Conservation (phyloP, 2,888 invertebrate species). For the Helobdella robusta region DNA sequence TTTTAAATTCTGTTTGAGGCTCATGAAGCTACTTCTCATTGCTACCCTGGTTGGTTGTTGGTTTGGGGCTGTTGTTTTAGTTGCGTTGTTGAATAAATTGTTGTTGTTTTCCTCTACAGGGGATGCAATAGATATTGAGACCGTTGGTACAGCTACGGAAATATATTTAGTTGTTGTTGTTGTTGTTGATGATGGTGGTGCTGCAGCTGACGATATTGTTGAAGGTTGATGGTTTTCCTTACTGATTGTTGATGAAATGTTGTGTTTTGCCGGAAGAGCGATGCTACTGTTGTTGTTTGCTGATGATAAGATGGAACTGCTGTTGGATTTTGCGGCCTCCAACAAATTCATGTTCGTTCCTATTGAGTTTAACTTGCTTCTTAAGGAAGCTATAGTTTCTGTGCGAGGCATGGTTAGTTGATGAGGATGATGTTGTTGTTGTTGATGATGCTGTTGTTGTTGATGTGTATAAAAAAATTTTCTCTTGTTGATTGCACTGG, state of each 20-base stretch:
- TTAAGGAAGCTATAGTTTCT: slow-evolving; percentile 26
- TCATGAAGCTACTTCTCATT: slow-evolving; percentile 6
- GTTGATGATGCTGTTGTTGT: no score
- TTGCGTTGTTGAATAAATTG: no score
- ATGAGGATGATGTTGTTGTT: no score
- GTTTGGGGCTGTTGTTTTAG: slow-evolving; percentile 5
- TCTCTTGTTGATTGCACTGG: no score
- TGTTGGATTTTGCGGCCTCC: slow-evolving; percentile 5
- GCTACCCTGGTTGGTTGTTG: neutral
- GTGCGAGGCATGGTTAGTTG: slow-evolving; percentile 24
- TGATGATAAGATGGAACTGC: neutral
- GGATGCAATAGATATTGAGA: slow-evolving; percentile 12
- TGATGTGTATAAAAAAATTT: no score
- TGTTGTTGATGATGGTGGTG: neutral
- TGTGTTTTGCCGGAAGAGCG: no score
- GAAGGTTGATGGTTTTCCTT: neutral
- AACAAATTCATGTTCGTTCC: slow-evolving; percentile 8
- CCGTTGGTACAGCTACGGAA: slow-evolving; percentile 5
- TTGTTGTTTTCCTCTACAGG: no score
- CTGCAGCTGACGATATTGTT: neutral
- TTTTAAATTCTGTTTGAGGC: neutral
- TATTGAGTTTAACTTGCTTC: slow-evolving; percentile 24
- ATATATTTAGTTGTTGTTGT: slow-evolving; percentile 3
- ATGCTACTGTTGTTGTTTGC: slow-evolving; percentile 4
- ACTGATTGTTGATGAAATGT: neutral